Evolutionary conservation across 2,113 vertebrate species (phyloP).

Genomic region (Dasyprocta punctata): DNA sequence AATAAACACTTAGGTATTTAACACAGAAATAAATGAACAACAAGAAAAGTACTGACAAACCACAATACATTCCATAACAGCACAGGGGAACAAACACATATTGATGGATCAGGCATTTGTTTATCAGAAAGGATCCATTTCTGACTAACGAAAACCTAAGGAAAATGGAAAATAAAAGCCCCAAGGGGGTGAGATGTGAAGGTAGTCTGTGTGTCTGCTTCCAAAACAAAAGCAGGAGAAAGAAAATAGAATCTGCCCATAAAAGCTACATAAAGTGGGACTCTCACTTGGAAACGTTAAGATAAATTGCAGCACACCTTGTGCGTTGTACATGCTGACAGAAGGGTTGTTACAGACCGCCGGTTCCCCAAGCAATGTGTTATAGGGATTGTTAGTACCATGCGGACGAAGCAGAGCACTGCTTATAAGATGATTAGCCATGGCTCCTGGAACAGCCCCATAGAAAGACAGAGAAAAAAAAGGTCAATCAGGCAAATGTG

Average conservation of each 20-base stretch:
- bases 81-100: slow-evolving; percentile 76
- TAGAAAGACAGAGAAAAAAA: slow-evolving; percentile 95
- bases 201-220: slow-evolving; percentile 77
- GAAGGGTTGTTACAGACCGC: slow-evolving; percentile 99
- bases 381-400: slow-evolving; percentile 99
- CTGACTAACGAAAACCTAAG: slow-evolving; percentile 81
- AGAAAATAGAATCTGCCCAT: slow-evolving; percentile 81
- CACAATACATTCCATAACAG: slow-evolving; percentile 78
- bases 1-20: slow-evolving; percentile 81
- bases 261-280: slow-evolving; percentile 88
- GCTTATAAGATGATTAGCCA: slow-evolving; percentile 99
- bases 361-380: slow-evolving; percentile 99
- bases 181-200: slow-evolving; percentile 22
- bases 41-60: slow-evolving; percentile 73
- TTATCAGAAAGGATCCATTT: slow-evolving; percentile 79
- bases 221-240: slow-evolving; percentile 76
- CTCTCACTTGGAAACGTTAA: slow-evolving; percentile 88
- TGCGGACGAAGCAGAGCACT: slow-evolving; percentile 99
- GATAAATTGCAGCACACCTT: slow-evolving; percentile 97
- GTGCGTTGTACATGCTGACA: slow-evolving; percentile 99
- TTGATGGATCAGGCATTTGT: slow-evolving; percentile 69
- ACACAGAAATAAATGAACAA: slow-evolving; percentile 76
- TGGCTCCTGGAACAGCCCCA: slow-evolving; percentile 98
- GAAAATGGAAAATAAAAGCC: slow-evolving; percentile 84
- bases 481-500: slow-evolving; percentile 96